Conservation (phyloP, 2,797 vertebrate genomes). For the Gephyroberyx darwinii region DNA sequence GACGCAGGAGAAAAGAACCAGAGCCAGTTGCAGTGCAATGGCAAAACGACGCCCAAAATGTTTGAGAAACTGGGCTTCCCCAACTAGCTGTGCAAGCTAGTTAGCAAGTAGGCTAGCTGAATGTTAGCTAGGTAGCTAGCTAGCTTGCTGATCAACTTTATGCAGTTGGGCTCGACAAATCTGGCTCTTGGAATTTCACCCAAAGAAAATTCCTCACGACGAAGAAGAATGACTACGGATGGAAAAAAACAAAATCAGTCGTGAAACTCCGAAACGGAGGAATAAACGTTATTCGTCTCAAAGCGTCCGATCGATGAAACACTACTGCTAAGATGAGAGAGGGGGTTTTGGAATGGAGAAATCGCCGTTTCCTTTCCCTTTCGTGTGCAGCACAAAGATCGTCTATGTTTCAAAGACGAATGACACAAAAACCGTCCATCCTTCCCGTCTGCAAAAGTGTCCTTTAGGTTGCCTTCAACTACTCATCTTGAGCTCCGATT, state of each 20-base stretch:
- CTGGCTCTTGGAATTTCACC: conserved; percentile 51
- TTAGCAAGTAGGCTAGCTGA: conserved; percentile 58
- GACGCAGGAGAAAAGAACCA: conserved; percentile 4
- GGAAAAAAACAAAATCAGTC: conserved; percentile 8
- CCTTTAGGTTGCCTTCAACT: not conserved
- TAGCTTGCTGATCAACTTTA: conserved; percentile 73
- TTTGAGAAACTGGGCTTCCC: conserved; percentile 22
- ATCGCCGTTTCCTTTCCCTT: conserved; percentile 79
- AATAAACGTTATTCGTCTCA: conserved; percentile 38
- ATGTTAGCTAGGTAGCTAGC: conserved; percentile 65
- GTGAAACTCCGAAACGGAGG: conserved; percentile 30
- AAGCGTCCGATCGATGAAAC: conserved; percentile 62
- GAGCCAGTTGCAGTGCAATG: not conserved
- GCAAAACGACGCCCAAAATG: conserved; percentile 37
- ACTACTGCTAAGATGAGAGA: conserved; percentile 57
- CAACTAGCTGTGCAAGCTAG: conserved; percentile 64
- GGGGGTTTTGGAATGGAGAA: conserved; percentile 68
- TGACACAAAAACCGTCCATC: not conserved
- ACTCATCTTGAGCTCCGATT: not conserved
- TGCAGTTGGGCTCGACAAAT: conserved; percentile 66
- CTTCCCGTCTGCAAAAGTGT: not conserved
- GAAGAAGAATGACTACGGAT: conserved; percentile 22
- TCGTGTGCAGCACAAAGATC: conserved; percentile 75
- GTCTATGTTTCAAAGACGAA: not conserved
- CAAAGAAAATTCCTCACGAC: conserved; percentile 34